Percentiles rank a stretch among this genome's conserved stretches.
Conservation (phyloP, 2,888 invertebrate genomes). For the Cheilosia vulpina region DNA sequence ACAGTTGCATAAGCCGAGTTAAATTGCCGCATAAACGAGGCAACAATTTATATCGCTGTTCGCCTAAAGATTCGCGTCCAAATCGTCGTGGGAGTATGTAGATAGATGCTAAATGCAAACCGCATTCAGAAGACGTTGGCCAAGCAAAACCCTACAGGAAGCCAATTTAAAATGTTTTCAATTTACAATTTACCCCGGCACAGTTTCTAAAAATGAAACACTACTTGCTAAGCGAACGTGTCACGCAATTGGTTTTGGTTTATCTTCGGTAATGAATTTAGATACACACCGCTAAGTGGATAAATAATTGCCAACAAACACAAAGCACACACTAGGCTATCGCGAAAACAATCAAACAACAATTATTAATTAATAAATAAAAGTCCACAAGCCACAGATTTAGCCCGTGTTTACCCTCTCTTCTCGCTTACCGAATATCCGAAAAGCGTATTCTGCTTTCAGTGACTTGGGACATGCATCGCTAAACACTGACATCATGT, state of each 20-base stretch:
- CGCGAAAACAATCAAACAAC: conserved; percentile 37
- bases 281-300: conserved; percentile 65
- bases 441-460: conserved; percentile 97
- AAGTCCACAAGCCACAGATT: not conserved
- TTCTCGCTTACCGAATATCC: conserved; percentile 92
- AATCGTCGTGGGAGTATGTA: conserved; percentile 28
- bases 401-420: not conserved
- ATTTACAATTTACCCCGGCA: not conserved
- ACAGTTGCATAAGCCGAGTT: conserved; percentile 12
- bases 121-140: not conserved
- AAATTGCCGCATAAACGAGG: conserved; percentile 14
- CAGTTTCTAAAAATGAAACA: not conserved
- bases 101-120: not conserved
- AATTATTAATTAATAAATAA: conserved; percentile 41
- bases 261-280: conserved; percentile 36
- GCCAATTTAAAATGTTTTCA: not conserved
- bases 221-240: conserved; percentile 29
- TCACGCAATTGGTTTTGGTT: conserved; percentile 32
- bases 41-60: not conserved
- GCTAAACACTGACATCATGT: conserved; percentile 98
- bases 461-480: conserved; percentile 95
- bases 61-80: not conserved
- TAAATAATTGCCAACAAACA: conserved; percentile 63
- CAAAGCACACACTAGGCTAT: conserved; percentile 2
- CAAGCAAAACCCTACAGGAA: conserved; percentile 1